Evolutionary conservation across 2,797 vertebrate genomes (phyloP), one percentile per base, ranked within the genome.

Genomic region (Oophaga sylvatica): DNA sequence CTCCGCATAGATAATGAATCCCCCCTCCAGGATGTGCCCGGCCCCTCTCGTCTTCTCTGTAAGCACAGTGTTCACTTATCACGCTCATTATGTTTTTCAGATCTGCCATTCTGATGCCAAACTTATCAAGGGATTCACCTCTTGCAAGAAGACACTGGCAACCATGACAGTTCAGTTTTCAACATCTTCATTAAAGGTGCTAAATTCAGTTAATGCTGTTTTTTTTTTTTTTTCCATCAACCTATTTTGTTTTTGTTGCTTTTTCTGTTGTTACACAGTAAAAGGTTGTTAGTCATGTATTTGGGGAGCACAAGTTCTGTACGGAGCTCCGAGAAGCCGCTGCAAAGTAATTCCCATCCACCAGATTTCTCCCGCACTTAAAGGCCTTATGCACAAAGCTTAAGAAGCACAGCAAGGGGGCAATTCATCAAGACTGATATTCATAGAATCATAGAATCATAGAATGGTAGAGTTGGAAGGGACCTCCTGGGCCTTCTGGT

Each of bases 131-230:
- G 97, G 97, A 20, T 91, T 99, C 90, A 95, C 97, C 1, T 95
- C 94, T 17, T 96, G 97, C n/a, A 97, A 96, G 89, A 93, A 95
- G 1, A 94, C 94, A 22, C 91, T 99, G 93, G 96, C 92, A 45
- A 99, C 98, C 0, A 92, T 99, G 95, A 98, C 94, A 16, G 86
- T 99, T 89, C 94, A 96, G 87, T 95, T 93, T 92, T 96, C 97
- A 0, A 95, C 96, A 35, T 94, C 95, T 1, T 96, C 96, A 0
- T 99, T 99, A 97, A 97, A 95, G 96, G 98, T 99, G 48, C 26
- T 22, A 12, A 9, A 19, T 59, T 35, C 65, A 15, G 20, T 57
- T 41, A 22, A 86, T 56, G 90, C 5, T 15, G 17, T 6, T 4
- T 63, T 41, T 26, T 26, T 41, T 26, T 26, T 26, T 26, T 26